A percentile compares a stretch with the other conserved stretches of the same genome.
These are phyloP conservation scores for Tuberolachnus salignus DNA, from an alignment of 2,888 invertebrate species.

Conservation along the genomic window DNA sequence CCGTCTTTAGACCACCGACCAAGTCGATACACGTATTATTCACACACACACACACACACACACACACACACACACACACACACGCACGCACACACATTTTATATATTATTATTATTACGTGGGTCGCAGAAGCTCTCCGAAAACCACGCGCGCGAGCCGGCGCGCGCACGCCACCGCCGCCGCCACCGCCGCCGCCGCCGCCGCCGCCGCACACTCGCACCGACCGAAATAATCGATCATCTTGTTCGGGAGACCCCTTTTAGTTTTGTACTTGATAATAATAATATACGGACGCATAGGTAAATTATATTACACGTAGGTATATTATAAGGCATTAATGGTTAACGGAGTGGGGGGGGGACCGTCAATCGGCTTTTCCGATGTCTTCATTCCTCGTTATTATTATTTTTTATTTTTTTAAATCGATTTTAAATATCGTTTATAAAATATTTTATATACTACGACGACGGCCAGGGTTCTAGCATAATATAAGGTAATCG, in stretches of 20 bases:
- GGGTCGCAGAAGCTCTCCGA: slow-evolving; percentile 50
- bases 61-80: too few relatives aligned
- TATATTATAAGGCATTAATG: background rate
- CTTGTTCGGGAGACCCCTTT: slow-evolving; percentile 40
- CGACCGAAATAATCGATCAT: slow-evolving; percentile 49
- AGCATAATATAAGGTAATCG: too few relatives aligned
- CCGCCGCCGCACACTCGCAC: slow-evolving; percentile 8
- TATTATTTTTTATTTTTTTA: too few relatives aligned
- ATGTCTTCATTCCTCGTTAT: slow-evolving; percentile 42
- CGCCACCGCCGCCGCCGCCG: background rate
- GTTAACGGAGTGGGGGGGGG: too few relatives aligned
- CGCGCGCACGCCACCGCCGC: background rate
- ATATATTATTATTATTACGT: background rate
- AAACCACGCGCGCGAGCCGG: slow-evolving; percentile 10
- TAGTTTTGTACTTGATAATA: too few relatives aligned
- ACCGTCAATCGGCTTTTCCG: slow-evolving; percentile 34
- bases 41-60: too few relatives aligned
- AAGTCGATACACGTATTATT: slow-evolving; percentile 20
- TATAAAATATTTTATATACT: too few relatives aligned
- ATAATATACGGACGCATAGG: too few relatives aligned
- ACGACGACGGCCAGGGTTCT: too few relatives aligned
- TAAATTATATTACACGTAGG: too few relatives aligned
- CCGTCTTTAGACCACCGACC: slow-evolving; percentile 52
- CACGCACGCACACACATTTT: too few relatives aligned
- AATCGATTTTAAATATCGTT: too few relatives aligned